Percentiles rank a stretch among this genome's conserved stretches.
Evolutionary conservation across 2,888 invertebrate genomes (phyloP).

Genomic region (Ischnura elegans): DNA sequence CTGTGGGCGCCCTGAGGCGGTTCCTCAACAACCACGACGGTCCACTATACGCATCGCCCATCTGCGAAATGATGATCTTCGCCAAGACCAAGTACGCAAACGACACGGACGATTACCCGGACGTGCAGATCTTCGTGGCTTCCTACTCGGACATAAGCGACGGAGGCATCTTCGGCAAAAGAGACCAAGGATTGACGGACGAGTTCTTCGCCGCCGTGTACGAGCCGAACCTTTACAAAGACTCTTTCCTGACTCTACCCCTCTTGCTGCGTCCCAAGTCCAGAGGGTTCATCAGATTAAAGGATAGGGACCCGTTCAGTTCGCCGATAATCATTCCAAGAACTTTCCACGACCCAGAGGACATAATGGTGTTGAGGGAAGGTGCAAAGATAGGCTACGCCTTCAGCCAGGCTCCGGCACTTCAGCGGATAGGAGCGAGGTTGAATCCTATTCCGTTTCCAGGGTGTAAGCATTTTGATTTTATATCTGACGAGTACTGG

Average conservation of each 20-base stretch:
- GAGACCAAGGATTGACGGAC: conserved; percentile 84
- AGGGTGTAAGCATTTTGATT: conserved; percentile 84
- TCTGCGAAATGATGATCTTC: conserved; percentile 89
- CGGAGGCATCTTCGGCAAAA: conserved; percentile 87
- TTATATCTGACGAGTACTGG: conserved; percentile 87
- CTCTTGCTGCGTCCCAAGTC: conserved; percentile 87
- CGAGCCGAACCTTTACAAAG: conserved; percentile 85
- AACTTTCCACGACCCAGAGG: conserved; percentile 90
- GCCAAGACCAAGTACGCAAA: conserved; percentile 87
- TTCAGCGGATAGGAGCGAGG: conserved; percentile 86
- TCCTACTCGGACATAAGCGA: conserved; percentile 88
- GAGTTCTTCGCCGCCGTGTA: conserved; percentile 85
- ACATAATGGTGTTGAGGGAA: conserved; percentile 89
- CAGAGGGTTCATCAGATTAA: conserved; percentile 84
- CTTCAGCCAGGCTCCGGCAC: conserved; percentile 87
- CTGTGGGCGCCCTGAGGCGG: conserved; percentile 81
- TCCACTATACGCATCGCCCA: conserved; percentile 87
- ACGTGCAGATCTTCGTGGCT: conserved; percentile 88
- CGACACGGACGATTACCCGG: conserved; percentile 85
- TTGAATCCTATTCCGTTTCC: conserved; percentile 87
- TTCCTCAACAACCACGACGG: conserved; percentile 83
- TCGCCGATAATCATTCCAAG: conserved; percentile 94
- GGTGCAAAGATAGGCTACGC: conserved; percentile 92
- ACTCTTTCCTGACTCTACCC: conserved; percentile 85
- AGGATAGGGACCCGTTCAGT: conserved; percentile 84